phyloP scores from a whole-genome alignment of 2,888 invertebrate genomes.

The Amphipyra tragopoginis region DNA sequence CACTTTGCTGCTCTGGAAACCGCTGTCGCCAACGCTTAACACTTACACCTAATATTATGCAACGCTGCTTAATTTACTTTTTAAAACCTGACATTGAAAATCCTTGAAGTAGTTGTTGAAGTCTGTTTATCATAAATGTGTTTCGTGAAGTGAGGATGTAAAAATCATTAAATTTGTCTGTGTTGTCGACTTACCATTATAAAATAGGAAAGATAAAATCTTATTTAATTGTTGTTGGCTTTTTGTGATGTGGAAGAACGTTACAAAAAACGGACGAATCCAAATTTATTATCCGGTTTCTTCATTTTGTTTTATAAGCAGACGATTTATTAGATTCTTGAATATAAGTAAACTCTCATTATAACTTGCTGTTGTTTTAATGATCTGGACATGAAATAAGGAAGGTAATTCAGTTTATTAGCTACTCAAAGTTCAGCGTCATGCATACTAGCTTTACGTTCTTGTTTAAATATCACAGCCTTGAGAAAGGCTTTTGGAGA shows the following conservation, averaged over 20 bases:
- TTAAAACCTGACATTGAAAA: background rate
- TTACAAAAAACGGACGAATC: background rate
- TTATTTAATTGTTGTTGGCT: background rate
- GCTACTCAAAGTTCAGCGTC: too few relatives aligned
- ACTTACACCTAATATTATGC: background rate
- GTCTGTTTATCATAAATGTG: background rate
- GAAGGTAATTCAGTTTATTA: background rate
- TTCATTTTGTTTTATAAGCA: too few relatives aligned
- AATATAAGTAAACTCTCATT: slow-evolving; percentile 2
- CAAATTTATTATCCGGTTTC: background rate
- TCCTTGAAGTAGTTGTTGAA: background rate
- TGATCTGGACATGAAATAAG: background rate
- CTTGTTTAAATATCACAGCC: too few relatives aligned
- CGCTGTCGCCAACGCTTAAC: slow-evolving; percentile 65
- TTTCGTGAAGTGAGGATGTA: background rate
- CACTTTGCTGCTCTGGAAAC: slow-evolving; percentile 76
- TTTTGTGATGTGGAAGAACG: background rate
- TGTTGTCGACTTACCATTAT: slow-evolving; percentile 5
- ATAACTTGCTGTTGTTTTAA: background rate
- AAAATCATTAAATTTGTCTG: background rate
- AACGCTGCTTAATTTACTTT: background rate
- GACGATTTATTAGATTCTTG: slow-evolving; percentile 1
- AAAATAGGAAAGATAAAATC: background rate
- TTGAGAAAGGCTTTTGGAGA: too few relatives aligned
- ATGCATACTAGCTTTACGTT: too few relatives aligned